Evolutionary conservation across 1,140 invertebrate species (phyloP), one percentile per base, ranked within the genome.

Genomic region (Drosophila pseudoobscura): DNA sequence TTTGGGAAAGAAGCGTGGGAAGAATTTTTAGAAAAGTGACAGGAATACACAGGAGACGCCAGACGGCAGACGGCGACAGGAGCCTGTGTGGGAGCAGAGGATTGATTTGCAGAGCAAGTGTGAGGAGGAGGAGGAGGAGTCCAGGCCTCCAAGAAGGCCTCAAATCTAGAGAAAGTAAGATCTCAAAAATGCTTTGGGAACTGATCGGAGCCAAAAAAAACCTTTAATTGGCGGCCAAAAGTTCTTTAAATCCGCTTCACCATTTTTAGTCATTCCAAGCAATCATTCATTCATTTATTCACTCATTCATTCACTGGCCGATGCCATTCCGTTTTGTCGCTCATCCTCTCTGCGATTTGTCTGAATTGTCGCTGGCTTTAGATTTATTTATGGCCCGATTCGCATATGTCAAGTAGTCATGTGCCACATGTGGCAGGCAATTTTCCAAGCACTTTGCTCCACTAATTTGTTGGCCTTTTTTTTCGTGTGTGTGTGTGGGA

Each of bases 371-470:
- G 71, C 60, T 74, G 53, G 71, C 72, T 76, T 17, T 57, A 69
- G 65, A 69, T 69, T 69, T 69, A 69, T 69, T 69, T 17, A 17
- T 17, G 17, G 46, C 46, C 77, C 80, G 85, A 85, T 89, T 89
- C 85, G 80, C 85, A 89, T 79, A 79, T 89, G 75, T 89, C 85
- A 89, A 89, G 80, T 80, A 89, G 85, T 82, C 85, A 82, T 89
- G 85, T 89, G 85, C 80, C 85, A 89, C 89, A 80, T 89, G 83
- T 80, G 89, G 85, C 85, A 89, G 71, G 72, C 77, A 80, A 72
- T 78, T 85, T 77, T 59, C 41, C 52, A 65, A 53, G 51, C 57
- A 62, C 63, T 71, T 47, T 1, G 4, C 11, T 39, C 35, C 11
- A 13, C 35, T 78, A 87, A 85, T 85, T 85, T 87, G 73, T 71